phyloP scores from a whole-genome alignment of 2,113 vertebrate genomes.

The Microtus montanus region DNA sequence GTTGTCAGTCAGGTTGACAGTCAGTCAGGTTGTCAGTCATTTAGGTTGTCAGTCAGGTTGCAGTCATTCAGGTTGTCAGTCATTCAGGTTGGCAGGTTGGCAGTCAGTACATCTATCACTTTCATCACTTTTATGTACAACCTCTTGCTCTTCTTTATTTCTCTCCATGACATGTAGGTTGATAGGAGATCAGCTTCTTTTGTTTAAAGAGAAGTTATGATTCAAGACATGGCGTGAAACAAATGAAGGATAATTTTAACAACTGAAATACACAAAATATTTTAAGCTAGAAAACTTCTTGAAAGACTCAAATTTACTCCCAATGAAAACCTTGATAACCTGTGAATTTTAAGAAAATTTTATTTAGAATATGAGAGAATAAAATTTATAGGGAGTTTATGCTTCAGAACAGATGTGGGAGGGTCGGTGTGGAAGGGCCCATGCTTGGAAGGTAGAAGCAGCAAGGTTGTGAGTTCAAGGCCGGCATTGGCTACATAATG shows the following conservation, averaged over 20 bases:
- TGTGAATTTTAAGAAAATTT: constrained; percentile 41
- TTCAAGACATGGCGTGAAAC: neutral
- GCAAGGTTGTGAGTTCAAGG: neutral
- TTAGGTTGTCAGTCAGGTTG: too few species aligned
- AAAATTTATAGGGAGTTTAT: constrained; percentile 31
- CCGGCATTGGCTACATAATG: neutral
- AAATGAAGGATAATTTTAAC: constrained; percentile 6
- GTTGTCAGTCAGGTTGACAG: too few species aligned
- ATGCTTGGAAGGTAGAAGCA: neutral
- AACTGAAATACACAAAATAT: neutral
- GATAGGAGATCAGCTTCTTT: constrained; percentile 6
- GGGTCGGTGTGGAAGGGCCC: neutral
- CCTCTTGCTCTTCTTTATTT: neutral
- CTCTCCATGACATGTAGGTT: neutral
- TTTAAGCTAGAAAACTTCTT: neutral
- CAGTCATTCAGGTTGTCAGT: too few species aligned
- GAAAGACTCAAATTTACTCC: neutral
- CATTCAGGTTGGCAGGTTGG: too few species aligned
- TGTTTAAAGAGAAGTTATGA: constrained; percentile 11
- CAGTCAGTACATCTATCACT: neutral
- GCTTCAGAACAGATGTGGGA: neutral
- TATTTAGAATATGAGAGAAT: constrained; percentile 7
- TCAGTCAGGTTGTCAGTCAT: too few species aligned
- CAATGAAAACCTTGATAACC: neutral
- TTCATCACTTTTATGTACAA: neutral